phyloP scores from a whole-genome alignment of 2,797 vertebrate species.

The Sternarchorhynchus goeldii region DNA sequence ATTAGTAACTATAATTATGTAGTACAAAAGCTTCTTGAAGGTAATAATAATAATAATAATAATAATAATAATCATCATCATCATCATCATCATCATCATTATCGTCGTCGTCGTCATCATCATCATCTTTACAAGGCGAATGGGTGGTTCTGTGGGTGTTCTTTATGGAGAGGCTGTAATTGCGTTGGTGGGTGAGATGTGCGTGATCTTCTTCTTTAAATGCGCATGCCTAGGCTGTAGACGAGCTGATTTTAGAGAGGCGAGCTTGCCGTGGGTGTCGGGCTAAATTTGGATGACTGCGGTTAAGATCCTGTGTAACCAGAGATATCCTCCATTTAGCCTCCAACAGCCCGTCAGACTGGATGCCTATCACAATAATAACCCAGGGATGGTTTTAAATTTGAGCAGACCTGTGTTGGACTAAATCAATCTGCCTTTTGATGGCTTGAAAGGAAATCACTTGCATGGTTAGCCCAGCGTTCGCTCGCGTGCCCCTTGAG shows the following conservation, averaged over 20 bases:
- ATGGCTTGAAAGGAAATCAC: conserved; percentile 83
- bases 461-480: conserved; percentile 81
- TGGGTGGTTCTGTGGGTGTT: conserved; percentile 1
- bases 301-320: conserved; percentile 79
- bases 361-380: conserved; percentile 87
- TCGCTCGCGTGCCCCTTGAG: conserved; percentile 78
- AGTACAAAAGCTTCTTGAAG: background rate
- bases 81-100: conserved; percentile 28
- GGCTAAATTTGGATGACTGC: conserved; percentile 81
- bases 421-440: conserved; percentile 93
- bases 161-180: background rate
- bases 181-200: background rate
- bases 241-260: conserved; percentile 40
- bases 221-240: conserved; percentile 14
- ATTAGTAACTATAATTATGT: background rate
- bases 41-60: background rate
- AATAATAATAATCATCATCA: background rate
- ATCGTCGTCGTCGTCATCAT: conserved; percentile 25
- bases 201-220: conserved; percentile 13
- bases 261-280: conserved; percentile 35
- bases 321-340: conserved; percentile 77
- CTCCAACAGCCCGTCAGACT: conserved; percentile 85
- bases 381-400: conserved; percentile 84
- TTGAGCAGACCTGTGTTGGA: conserved; percentile 81
- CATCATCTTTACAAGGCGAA: background rate